Base-by-base conservation (phyloP, 1,140 invertebrate species). In the Drosophila eugracilis region DNA sequence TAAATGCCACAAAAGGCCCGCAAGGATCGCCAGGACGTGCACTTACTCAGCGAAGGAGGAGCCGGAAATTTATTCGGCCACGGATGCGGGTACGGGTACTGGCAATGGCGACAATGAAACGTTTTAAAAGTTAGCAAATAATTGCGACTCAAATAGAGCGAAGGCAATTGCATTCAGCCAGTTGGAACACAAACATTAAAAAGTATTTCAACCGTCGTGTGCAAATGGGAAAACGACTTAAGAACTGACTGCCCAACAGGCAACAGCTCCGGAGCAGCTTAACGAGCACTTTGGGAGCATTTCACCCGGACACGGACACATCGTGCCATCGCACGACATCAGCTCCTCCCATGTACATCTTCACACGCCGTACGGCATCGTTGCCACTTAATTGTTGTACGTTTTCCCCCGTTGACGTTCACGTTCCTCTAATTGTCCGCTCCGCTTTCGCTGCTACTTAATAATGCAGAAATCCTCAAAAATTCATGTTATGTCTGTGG, bases 401-500 rank as follows among this genome's bases (percentile, higher is more conserved):
- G 45, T 69, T 81, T 55, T 80, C 81, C 83, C 81, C 69, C 37
- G 77, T 55, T 72, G 48, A 59, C 42, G 66, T 49, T 39, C 41
- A 32, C 66, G 32, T 37, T 28, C 53, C 21, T 21, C 77, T 85
- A 86, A 86, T 85, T 85, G 77, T 73, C 66, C 79, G 63, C 58
- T 58, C 41, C 55, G 63, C 50, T 81, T 77, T 86, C 49, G 73
- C 81, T 77, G 76, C 74, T 70, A 78, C 62, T 50, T 78, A 81
- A 85, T 81, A 86, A 85, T 81, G 77, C 57, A 86, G 63, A 75
- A 34, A 77, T 73, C 69, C 83, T 71, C 73, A 74, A 78, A 74
- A 86, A 85, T 85, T 65, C 57, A 80, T 69, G 66, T 47, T 67
- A 62, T 73, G 60, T 62, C 73, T 80, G 57, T 52, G 78, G 78